Conservation (phyloP, 2,888 invertebrate genomes). For the Cryptocephalus primarius region DNA sequence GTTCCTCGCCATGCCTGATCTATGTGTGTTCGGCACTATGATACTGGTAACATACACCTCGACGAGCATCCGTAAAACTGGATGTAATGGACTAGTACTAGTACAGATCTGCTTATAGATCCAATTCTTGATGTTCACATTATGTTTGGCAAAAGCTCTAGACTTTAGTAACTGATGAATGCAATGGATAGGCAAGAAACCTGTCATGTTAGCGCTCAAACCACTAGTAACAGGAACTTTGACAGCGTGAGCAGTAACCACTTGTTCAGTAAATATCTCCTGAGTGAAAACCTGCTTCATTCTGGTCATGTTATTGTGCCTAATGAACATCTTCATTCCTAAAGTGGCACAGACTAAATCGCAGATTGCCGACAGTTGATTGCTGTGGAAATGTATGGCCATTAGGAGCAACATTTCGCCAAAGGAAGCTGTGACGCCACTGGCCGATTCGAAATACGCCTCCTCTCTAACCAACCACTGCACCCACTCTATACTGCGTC, state of each 20-base stretch:
- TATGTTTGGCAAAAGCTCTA: constrained; percentile 89
- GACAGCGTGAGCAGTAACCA: constrained; percentile 90
- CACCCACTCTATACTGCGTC: constrained; percentile 79
- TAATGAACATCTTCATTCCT: constrained; percentile 86
- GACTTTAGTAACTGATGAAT: constrained; percentile 92
- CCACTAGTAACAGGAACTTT: constrained; percentile 89
- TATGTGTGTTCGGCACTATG: constrained; percentile 47
- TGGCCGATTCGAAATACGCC: constrained; percentile 77
- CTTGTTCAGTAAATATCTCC: constrained; percentile 95
- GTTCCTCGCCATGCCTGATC: constrained; percentile 38
- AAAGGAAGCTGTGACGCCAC: constrained; percentile 78
- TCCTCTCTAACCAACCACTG: constrained; percentile 88
- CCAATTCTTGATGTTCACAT: constrained; percentile 94
- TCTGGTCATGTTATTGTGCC: constrained; percentile 76
- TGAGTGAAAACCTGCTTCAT: constrained; percentile 92
- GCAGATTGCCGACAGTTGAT: constrained; percentile 84
- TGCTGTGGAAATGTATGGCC: constrained; percentile 95
- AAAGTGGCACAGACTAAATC: constrained; percentile 89
- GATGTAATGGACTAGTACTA: constrained; percentile 83
- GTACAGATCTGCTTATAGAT: constrained; percentile 88
- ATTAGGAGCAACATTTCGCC: constrained; percentile 92
- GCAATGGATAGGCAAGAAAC: constrained; percentile 92
- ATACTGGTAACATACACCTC: constrained; percentile 93
- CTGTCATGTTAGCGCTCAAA: constrained; percentile 73
- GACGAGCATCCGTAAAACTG: constrained; percentile 78